Evolutionary conservation across 2,888 invertebrate species (phyloP).

Genomic region (Tachystola acroxantha): DNA sequence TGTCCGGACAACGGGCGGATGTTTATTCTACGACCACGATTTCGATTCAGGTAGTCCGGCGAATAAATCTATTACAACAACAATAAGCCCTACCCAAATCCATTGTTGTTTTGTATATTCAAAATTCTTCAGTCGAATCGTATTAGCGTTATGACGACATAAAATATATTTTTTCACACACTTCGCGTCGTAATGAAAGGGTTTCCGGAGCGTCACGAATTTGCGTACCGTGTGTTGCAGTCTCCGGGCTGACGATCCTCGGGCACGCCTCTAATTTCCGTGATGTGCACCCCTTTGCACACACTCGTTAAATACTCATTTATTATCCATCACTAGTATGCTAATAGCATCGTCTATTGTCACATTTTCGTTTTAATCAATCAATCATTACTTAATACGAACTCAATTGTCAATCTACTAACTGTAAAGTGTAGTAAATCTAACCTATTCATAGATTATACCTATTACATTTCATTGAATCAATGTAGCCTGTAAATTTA

Average conservation of each 20-base stretch:
- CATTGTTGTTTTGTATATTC: constrained; percentile 44
- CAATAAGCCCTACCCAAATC: constrained; percentile 41
- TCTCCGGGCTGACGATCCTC: constrained; percentile 39
- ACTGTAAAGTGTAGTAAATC: too few species aligned
- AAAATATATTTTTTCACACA: constrained; percentile 27
- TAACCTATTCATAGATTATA: too few species aligned
- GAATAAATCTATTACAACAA: constrained; percentile 66
- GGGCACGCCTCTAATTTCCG: constrained; percentile 52
- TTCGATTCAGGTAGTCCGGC: constrained; percentile 65
- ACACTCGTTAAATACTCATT: constrained; percentile 65
- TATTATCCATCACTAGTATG: constrained; percentile 51
- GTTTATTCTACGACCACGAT: constrained; percentile 66
- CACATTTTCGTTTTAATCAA: constrained; percentile 2
- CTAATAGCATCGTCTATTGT: constrained; percentile 14
- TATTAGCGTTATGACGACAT: constrained; percentile 37
- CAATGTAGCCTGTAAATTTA: too few species aligned
- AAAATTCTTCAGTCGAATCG: constrained; percentile 45
- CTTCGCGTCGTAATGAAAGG: constrained; percentile 31
- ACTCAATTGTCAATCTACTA: constrained; percentile 24
- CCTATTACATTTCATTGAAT: too few species aligned
- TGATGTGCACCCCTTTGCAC: constrained; percentile 46
- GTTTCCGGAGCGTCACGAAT: constrained; percentile 47
- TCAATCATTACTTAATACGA: background rate
- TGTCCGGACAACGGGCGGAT: constrained; percentile 55
- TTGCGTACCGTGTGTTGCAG: constrained; percentile 31